A percentile compares a stretch with the other conserved stretches of the same genome.
Conservation (phyloP, 2,113 vertebrate species). For the Paramormyrops kingsleyae region DNA sequence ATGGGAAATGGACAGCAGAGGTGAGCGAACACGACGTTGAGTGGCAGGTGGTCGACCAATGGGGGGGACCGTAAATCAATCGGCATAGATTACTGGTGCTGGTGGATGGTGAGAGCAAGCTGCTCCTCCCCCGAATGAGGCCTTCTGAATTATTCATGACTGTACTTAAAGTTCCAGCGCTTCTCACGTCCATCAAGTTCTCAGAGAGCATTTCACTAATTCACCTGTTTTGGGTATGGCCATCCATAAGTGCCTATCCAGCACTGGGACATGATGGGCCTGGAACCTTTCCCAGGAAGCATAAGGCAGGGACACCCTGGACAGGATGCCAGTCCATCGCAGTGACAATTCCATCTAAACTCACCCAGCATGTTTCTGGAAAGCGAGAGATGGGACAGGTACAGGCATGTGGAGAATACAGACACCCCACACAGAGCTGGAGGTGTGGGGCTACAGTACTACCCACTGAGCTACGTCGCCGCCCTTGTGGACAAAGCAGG, state of each 20-base stretch:
- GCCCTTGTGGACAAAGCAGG: background rate
- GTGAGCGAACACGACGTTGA: background rate
- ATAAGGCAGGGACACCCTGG: background rate
- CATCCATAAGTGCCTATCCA: background rate
- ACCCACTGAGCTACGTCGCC: background rate
- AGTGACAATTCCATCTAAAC: background rate
- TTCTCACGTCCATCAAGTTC: background rate
- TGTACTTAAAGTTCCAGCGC: background rate
- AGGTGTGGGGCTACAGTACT: background rate
- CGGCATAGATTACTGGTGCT: background rate
- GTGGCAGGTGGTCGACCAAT: background rate
- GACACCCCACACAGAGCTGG: background rate
- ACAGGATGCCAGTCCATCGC: background rate
- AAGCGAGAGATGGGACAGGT: background rate
- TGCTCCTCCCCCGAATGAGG: background rate
- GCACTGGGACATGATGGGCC: background rate
- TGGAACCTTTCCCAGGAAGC: background rate
- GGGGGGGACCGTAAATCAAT: background rate
- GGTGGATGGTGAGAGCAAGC: background rate
- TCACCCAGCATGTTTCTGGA: constrained; percentile 1
- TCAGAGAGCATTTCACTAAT: background rate
- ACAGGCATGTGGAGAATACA: background rate
- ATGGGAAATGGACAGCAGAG: background rate
- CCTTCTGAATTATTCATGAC: background rate
- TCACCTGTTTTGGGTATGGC: background rate